phyloP scores from a whole-genome alignment of 2,888 invertebrate genomes.

The Melanotus villosus region DNA sequence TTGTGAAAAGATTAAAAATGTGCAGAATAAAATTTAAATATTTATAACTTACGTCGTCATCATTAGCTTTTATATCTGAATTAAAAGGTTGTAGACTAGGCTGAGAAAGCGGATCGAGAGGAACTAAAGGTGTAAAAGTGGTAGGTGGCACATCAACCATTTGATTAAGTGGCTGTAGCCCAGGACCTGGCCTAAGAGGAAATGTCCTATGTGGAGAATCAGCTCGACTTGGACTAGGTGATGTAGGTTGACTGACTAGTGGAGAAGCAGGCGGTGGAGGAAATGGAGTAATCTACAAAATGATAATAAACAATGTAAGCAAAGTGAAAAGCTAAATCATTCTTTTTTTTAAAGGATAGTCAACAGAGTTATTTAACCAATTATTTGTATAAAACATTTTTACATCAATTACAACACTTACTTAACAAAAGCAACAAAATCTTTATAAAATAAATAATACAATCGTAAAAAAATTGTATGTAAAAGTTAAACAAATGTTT shows the following conservation, averaged over 20 bases:
- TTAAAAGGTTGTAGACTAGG: constrained; percentile 59
- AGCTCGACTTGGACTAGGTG: constrained; percentile 84
- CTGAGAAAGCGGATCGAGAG: constrained; percentile 62
- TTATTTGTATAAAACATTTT: too few species aligned
- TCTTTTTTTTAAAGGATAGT: too few species aligned
- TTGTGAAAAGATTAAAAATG: too few species aligned
- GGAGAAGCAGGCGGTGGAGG: constrained; percentile 79
- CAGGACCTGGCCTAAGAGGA: constrained; percentile 60
- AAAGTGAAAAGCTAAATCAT: too few species aligned
- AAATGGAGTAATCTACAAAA: constrained; percentile 67
- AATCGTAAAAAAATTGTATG: too few species aligned
- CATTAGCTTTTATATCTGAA: constrained; percentile 56
- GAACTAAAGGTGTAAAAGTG: constrained; percentile 56
- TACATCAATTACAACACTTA: too few species aligned
- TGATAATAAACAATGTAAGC: constrained; percentile 18
- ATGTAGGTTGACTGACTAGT: constrained; percentile 80
- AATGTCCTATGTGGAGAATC: constrained; percentile 74
- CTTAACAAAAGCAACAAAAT: too few species aligned
- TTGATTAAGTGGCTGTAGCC: constrained; percentile 65
- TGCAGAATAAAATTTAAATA: constrained; percentile 6
- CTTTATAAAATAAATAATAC: too few species aligned
- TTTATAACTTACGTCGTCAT: constrained; percentile 57
- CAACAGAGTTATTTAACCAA: too few species aligned
- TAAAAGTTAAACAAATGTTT: too few species aligned
- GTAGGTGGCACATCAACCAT: constrained; percentile 42